Evolutionary conservation across 2,888 invertebrate species (phyloP), one percentile per base, ranked within the genome.

Genomic region (Athalia rosae): DNA sequence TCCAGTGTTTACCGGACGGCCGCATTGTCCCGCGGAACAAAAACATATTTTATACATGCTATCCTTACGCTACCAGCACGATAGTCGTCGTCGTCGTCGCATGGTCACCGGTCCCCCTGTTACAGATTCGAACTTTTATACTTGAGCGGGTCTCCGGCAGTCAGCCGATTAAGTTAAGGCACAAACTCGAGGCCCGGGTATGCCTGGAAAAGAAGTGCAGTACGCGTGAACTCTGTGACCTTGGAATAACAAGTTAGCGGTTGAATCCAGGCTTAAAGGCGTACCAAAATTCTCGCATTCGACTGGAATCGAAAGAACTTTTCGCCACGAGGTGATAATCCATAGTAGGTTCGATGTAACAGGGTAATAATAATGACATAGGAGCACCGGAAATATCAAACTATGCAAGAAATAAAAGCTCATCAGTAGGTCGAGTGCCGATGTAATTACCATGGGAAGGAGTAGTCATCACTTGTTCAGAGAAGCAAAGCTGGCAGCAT

Each of bases 41-140:
- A 86, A 86, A 85, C 85, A 87, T 86, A 87, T 87, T 87, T 87
- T 86, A 85, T 85, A 85, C 85, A 85, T 85, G 85, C 63, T 77
- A 63, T 62, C 43, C 28, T 74, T 74, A 74, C 74, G 74, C 74
- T 74, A 62, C 61, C 74, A 74, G 74, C 61, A 74, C 74, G 74
- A 74, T 74, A 74, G 74, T 67, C 76, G 63, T 67, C 78, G 74
- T 67, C 76, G 63, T 67, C 78, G 74, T 79, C 77, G 80, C 80
- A 80, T 80, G 81, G 82, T 81, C 79, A 80, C 81, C 79, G 78
- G 79, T 79, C 82, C 80, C 82, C 80, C 80, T 82, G 80, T 81
- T 81, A 73, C 80, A 81, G 82, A 82, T 83, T 81, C 82, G 81
- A 81, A 81, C 82, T 81, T 81, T 83, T 83, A 82, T 83, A 81